Conservation (phyloP, 2,113 vertebrate species). For the Xenopus laevis region DNA sequence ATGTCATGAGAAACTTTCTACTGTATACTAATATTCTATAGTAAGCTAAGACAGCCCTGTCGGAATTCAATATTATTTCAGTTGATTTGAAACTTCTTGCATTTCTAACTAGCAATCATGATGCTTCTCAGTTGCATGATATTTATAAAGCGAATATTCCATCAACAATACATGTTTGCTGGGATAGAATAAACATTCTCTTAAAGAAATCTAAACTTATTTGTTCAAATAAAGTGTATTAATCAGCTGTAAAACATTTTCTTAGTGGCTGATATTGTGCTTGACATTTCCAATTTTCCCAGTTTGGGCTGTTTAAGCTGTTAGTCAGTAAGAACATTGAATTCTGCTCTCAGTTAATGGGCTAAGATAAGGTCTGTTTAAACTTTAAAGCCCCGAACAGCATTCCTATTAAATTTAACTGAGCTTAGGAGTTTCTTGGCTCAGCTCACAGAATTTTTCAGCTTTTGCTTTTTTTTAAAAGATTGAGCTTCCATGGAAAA, state of each 20-base stretch:
- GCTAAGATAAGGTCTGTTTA: slow-evolving; percentile 45
- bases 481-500: slow-evolving; percentile 4
- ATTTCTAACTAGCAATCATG: no score
- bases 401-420: slow-evolving; percentile 41
- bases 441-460: slow-evolving; percentile 31
- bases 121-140: no score
- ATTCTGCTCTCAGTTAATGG: slow-evolving; percentile 39
- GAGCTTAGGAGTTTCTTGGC: slow-evolving; percentile 41
- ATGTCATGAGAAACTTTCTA: no score
- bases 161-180: no score
- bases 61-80: no score
- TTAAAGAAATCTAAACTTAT: neutral
- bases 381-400: slow-evolving; percentile 43
- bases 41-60: no score
- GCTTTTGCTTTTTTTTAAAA: slow-evolving; percentile 7
- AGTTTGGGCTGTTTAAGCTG: slow-evolving; percentile 36
- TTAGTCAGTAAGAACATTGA: slow-evolving; percentile 43
- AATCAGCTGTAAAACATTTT: slow-evolving; percentile 32
- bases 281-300: slow-evolving; percentile 43
- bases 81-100: no score
- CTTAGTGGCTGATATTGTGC: slow-evolving; percentile 25
- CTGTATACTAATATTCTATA: no score
- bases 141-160: no score
- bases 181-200: no score
- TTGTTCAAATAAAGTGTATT: slow-evolving; percentile 26